Conservation (phyloP, 2,797 vertebrate species). For the Enteromius treurensis region DNA sequence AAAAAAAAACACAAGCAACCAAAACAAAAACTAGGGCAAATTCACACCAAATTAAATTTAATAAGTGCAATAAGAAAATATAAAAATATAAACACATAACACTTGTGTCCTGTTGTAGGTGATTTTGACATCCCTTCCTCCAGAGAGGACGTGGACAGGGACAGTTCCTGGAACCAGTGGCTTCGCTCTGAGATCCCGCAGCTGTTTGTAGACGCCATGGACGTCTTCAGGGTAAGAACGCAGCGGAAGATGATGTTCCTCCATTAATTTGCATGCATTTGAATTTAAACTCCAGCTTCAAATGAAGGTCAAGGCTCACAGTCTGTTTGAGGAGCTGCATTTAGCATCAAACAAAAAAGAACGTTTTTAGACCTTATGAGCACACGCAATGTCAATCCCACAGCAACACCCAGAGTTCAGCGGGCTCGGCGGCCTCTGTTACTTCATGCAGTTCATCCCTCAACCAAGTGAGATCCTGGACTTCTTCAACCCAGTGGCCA, state of each 20-base stretch:
- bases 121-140: constrained; percentile 86
- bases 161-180: constrained; percentile 87
- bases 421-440: constrained; percentile 75
- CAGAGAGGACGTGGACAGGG: constrained; percentile 82
- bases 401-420: constrained; percentile 79
- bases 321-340: not conserved
- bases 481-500: constrained; percentile 83
- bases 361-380: not conserved
- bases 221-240: constrained; percentile 76
- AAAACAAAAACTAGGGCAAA: not conserved
- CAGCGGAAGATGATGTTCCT: not conserved
- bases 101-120: constrained; percentile 62
- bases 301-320: not conserved
- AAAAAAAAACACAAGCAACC: not conserved
- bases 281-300: not conserved
- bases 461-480: constrained; percentile 81
- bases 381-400: constrained; percentile 14
- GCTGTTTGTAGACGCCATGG: constrained; percentile 81
- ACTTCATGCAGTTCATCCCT: constrained; percentile 79
- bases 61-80: not conserved
- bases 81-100: not conserved
- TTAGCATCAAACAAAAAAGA: not conserved
- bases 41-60: not conserved
- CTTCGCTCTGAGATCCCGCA: constrained; percentile 81
- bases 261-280: not conserved